A percentile compares a stretch with the other conserved stretches of the same genome.
These are phyloP conservation scores for Scylla paramamosain DNA, from an alignment of 1,140 invertebrate genomes.

Conservation along the genomic window DNA sequence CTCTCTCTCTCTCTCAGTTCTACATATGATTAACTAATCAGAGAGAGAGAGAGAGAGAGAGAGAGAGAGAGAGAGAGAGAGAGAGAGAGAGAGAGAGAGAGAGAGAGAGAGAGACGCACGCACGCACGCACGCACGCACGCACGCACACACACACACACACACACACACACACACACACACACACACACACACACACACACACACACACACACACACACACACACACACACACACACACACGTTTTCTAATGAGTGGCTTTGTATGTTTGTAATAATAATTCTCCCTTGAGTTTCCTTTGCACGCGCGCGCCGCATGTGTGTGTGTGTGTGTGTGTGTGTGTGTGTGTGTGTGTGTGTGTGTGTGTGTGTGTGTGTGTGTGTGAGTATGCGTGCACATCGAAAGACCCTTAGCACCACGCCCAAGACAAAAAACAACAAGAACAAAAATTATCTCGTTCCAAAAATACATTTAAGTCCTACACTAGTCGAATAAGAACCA, in stretches of 20 bases:
- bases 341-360: slow-evolving; percentile 3
- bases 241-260: too few species aligned
- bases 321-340: slow-evolving; percentile 12
- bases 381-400: not conserved
- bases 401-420: not conserved
- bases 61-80: slow-evolving; percentile 44
- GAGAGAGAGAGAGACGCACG: too few species aligned
- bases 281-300: too few species aligned
- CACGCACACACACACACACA: too few species aligned
- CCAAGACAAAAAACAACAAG: slow-evolving; percentile 1
- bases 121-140: too few species aligned
- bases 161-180: too few species aligned
- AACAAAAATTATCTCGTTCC: not conserved
- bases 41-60: slow-evolving; percentile 21
- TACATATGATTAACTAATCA: not conserved
- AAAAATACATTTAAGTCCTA: not conserved
- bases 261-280: too few species aligned
- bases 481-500: not conserved
- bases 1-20: not conserved
- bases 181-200: too few species aligned
- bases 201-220: too few species aligned
- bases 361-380: slow-evolving; percentile 9
- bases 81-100: slow-evolving; percentile 44
- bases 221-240: too few species aligned
- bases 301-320: too few species aligned